Conservation (phyloP, 92 coral and sea anemone genomes). For the Porites cylindrica region DNA sequence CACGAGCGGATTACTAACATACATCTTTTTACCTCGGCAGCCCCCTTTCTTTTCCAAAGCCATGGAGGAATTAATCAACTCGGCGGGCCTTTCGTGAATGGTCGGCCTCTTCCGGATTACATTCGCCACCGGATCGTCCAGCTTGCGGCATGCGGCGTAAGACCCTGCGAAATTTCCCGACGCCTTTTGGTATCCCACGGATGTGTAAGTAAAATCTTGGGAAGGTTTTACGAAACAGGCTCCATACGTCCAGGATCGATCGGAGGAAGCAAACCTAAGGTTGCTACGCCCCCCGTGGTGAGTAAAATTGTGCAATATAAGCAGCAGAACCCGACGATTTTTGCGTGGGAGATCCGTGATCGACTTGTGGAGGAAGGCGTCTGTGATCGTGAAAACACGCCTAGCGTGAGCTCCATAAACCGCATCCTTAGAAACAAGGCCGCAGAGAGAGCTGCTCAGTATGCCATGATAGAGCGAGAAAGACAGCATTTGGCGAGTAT, state of each 20-base stretch:
- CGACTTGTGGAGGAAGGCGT: constrained; percentile 98
- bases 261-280: constrained; percentile 99
- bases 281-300: constrained; percentile 98
- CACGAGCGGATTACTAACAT: no score
- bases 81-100: constrained; percentile 94
- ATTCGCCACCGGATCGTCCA: constrained; percentile 98
- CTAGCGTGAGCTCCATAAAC: constrained; percentile 98
- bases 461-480: constrained; percentile 98
- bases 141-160: constrained; percentile 95
- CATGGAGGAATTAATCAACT: constrained; percentile 94
- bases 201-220: constrained; percentile 96
- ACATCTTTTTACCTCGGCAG: constrained; percentile 58
- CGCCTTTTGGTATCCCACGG: constrained; percentile 95
- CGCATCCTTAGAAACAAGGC: constrained; percentile 98
- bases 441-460: constrained; percentile 99
- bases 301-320: constrained; percentile 95
- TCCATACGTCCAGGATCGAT: constrained; percentile 98
- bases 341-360: constrained; percentile 99
- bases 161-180: constrained; percentile 96
- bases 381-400: constrained; percentile 97
- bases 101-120: constrained; percentile 98
- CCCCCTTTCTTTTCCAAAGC: constrained; percentile 84
- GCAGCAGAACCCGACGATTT: constrained; percentile 99
- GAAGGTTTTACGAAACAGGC: constrained; percentile 94
- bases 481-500: constrained; percentile 96